These are phyloP conservation scores for Athene cunicularia DNA, from an alignment of 2,113 vertebrate species.

Conservation along the genomic window DNA sequence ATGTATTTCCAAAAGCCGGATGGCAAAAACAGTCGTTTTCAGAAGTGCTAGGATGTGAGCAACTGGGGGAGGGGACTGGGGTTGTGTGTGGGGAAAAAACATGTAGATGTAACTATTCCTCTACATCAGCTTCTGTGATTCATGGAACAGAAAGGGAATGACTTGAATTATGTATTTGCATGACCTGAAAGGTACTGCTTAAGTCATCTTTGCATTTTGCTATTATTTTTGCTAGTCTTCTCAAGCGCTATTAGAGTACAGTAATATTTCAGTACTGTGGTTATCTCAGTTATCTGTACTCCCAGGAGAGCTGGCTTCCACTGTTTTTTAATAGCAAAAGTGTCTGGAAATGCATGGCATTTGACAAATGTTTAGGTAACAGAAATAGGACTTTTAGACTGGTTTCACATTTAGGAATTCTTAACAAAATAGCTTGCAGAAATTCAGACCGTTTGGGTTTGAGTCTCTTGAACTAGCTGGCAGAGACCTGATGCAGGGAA, in stretches of 20 bases:
- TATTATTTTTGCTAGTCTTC: not conserved
- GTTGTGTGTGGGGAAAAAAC: fast-evolving
- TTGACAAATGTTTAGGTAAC: not conserved
- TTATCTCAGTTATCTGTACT: not conserved
- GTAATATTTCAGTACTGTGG: not conserved
- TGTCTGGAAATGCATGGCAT: not conserved
- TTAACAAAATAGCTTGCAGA: not conserved
- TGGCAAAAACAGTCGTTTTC: not conserved
- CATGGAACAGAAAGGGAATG: not conserved
- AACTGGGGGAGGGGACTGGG: not conserved
- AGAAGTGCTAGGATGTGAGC: not conserved
- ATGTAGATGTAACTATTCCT: not conserved
- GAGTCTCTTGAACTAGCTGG: not conserved
- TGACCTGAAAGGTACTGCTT: not conserved
- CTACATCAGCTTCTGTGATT: not conserved
- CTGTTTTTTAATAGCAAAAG: not conserved
- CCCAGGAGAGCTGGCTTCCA: not conserved
- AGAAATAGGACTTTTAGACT: not conserved
- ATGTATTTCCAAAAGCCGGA: not conserved
- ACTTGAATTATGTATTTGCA: not conserved
- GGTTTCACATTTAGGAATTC: not conserved
- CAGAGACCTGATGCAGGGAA: not conserved
- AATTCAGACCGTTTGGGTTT: not conserved
- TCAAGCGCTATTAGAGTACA: not conserved
- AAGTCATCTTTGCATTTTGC: not conserved